phyloP scores from a whole-genome alignment of 2,113 vertebrate genomes.

The Ancistrus triradiatus region DNA sequence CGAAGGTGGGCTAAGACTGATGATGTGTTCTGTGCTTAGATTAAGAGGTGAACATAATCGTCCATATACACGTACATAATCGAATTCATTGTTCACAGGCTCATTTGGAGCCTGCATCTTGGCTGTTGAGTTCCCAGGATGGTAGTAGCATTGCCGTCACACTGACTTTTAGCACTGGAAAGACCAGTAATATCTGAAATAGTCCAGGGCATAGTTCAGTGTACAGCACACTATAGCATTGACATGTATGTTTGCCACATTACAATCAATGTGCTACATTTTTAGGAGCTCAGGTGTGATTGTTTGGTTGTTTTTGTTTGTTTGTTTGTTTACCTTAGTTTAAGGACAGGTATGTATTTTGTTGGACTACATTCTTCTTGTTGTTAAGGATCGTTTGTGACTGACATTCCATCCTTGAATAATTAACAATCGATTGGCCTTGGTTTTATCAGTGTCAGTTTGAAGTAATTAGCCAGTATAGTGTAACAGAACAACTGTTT shows the following conservation, averaged over 20 bases:
- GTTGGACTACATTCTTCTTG: constrained; percentile 5
- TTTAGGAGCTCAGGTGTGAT: background rate
- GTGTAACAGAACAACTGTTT: background rate
- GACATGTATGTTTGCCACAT: background rate
- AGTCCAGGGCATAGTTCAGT: too few species aligned
- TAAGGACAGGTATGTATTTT: constrained; percentile 5
- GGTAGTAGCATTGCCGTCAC: constrained; percentile 1
- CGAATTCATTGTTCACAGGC: too few species aligned
- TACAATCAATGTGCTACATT: too few species aligned
- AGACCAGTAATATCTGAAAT: background rate
- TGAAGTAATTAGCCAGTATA: too few species aligned
- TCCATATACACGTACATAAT: background rate
- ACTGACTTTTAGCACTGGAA: constrained; percentile 1
- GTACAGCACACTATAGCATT: background rate
- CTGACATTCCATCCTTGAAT: constrained; percentile 41
- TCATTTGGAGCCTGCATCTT: too few species aligned
- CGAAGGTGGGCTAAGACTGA: constrained; percentile 75
- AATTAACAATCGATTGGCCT: background rate
- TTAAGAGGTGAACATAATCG: constrained; percentile 13
- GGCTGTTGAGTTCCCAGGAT: background rate
- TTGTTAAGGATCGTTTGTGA: constrained; percentile 17
- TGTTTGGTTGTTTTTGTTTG: background rate
- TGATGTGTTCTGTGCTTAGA: constrained; percentile 61
- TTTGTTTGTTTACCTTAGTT: background rate
- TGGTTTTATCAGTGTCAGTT: too few species aligned